Evolutionary conservation across 2,113 vertebrate genomes (phyloP), one percentile per base, ranked within the genome.

Genomic region (Shinisaurus crocodilurus): DNA sequence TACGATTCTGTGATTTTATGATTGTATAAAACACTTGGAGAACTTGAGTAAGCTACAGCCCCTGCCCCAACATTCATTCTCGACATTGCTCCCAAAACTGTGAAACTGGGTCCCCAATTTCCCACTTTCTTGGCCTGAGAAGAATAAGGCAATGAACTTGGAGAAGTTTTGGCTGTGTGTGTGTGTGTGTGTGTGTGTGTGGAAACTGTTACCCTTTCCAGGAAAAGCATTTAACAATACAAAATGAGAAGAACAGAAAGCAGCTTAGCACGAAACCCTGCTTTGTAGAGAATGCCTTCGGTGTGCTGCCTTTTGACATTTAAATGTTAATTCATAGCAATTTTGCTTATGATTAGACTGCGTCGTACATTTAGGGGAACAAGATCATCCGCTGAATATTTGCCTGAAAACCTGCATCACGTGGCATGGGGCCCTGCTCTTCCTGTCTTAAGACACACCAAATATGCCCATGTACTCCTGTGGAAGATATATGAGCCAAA

Each of bases 281-380:
- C 89, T 95, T 92, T 83, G 84, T 45, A 23, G 88, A 95, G 90
- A 95, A 95, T 93, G 94, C 94, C 95, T 96, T 88, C 67, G 85
- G 92, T 89, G 92, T 95, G 94, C 94, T 94, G 95, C 93, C 95
- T 94, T 96, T 96, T 96, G 96, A 94, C 96, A 95, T 96, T 96
- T 96, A 96, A 95, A 94, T 94, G 95, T 96, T 96, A 95, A 96
- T 96, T 96, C 94, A 94, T 88, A 93, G 95, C 95, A 96, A 96
- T 96, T 96, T 96, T 91, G 89, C 92, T 92, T 90, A 92, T 93
- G 96, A 94, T 96, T 83, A 92, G 82, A 87, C 92, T 86, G 92
- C 83, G 6, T 90, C 32, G 88, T 57, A 57, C 77, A 0, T 94
- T 94, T 63, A 91, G 93, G 95, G 86, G 93, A 95, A 89, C 91